A percentile compares a stretch with the other conserved stretches of the same genome.
Evolutionary conservation across 30 jellyfish, hydroid and myxozoan genomes (phyloP).

Genomic region (Aurelia aurita): DNA sequence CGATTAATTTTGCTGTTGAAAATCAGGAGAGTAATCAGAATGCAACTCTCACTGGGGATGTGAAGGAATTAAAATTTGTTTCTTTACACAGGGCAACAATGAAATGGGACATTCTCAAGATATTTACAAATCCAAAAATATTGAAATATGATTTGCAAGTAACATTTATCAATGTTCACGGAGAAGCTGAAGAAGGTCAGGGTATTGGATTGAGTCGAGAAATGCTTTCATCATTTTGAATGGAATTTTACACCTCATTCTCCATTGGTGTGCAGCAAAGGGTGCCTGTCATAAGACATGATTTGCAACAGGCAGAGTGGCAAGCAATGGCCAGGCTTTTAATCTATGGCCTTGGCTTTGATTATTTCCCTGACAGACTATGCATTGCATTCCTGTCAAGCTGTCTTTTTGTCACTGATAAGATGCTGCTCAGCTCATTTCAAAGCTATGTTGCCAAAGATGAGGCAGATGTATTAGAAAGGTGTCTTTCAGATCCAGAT

Average conservation of each 20-base stretch:
- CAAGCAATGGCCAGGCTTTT: constrained; percentile 53
- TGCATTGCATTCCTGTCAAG: constrained; percentile 12
- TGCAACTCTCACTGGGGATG: too few relatives aligned
- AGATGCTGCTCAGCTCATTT: constrained; percentile 38
- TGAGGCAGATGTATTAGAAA: constrained; percentile 25
- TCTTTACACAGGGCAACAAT: not conserved
- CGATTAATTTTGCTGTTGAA: too few relatives aligned
- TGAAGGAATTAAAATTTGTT: too few relatives aligned
- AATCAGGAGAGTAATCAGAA: too few relatives aligned
- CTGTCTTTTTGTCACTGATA: constrained; percentile 8
- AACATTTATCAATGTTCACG: not conserved
- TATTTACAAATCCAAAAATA: too few relatives aligned
- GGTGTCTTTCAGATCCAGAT: constrained; percentile 18
- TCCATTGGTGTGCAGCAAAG: constrained; percentile 35
- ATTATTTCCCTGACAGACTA: constrained; percentile 1
- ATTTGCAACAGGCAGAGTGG: constrained; percentile 40
- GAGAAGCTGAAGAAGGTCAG: not conserved
- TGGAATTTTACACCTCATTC: constrained; percentile 12
- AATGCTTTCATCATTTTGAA: not conserved
- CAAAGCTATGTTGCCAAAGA: constrained; percentile 14
- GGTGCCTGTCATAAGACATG: constrained; percentile 48
- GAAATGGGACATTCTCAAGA: not conserved
- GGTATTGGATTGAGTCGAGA: not conserved
- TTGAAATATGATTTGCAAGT: not conserved
- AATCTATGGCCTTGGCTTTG: constrained; percentile 4